Evolutionary conservation across 37 sponge, comb jelly and placozoan species (phyloP), one percentile per base, ranked within the genome.

Genomic region (Axinella damicornis): DNA sequence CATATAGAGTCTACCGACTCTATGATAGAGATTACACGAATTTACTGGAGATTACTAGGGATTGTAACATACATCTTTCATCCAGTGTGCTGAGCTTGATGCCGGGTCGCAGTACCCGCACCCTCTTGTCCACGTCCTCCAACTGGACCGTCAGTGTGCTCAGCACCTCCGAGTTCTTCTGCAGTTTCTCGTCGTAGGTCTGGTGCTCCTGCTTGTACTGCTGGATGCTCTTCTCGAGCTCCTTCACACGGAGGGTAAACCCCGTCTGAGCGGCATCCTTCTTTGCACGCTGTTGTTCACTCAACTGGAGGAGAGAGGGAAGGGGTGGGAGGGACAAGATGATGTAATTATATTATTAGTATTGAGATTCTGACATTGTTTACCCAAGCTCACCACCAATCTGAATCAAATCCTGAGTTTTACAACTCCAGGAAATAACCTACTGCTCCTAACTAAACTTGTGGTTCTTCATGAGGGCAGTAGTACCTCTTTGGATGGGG

Each of bases 21-120:
- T n/a, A n/a, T n/a, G n/a, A 46, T 12, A 46, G 46, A 46, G 46
- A 9, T 9, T 9, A 46, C 46, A 46, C 46, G 9, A 9, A 46
- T 4, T 46, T 12, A 46, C 9, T n/a, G n/a, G 46, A 12, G 9
- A 46, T 46, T 46, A 4, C 46, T 46, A 9, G 46, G 9, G 4
- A 33, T 33, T 2, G 2, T 1, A 46, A 40, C 84, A 65, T 53
- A 84, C 84, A 84, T 84, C 76, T 84, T 24, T 84, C 57, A 25
- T 75, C 75, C 55, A 84, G 37, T 17, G 57, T 21, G 68, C 74
- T 76, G 57, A 74, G 76, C 21, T 53, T n/a, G 36, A 84, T 15
- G 4, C 14, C 16, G 5, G 84, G 84, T 5, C 34, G 12, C 27
- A 84, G 37, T 21, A 1, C 15, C 24, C 30, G 63, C 22, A 84